Evolutionary conservation across 2,888 invertebrate genomes (phyloP).

Genomic region (Hirtodrosophila trivittata): DNA sequence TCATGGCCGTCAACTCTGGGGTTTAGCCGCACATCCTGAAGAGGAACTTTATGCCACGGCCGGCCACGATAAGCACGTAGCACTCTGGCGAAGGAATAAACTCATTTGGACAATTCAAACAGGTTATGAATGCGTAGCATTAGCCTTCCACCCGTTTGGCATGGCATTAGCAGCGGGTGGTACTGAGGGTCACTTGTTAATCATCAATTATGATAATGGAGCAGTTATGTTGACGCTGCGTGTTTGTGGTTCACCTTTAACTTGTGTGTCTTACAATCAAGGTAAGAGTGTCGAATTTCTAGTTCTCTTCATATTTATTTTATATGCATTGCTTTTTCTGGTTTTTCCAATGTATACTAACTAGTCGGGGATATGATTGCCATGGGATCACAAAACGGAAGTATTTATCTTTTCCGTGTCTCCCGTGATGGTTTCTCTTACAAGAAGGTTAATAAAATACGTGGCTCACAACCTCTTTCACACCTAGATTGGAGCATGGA

Average conservation of each 20-base stretch:
- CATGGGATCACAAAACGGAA: conserved; percentile 95
- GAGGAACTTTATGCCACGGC: conserved; percentile 96
- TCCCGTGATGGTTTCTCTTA: conserved; percentile 95
- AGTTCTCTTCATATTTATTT: too few relatives aligned
- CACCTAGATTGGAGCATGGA: conserved; percentile 97
- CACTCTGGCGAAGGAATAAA: conserved; percentile 95
- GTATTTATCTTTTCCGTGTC: conserved; percentile 91
- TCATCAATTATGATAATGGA: conserved; percentile 94
- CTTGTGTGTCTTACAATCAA: conserved; percentile 94
- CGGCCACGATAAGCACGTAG: conserved; percentile 95
- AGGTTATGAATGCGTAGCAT: conserved; percentile 94
- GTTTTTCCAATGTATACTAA: not conserved
- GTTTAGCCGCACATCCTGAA: conserved; percentile 94
- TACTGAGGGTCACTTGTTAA: conserved; percentile 93
- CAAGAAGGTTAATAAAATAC: conserved; percentile 94
- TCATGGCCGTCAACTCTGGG: conserved; percentile 94
- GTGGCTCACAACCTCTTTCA: conserved; percentile 92
- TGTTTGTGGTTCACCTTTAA: conserved; percentile 94
- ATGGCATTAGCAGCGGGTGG: conserved; percentile 94
- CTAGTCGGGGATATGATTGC: conserved; percentile 94
- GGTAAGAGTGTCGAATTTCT: conserved; percentile 86
- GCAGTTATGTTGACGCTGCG: conserved; percentile 92
- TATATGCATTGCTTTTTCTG: not conserved
- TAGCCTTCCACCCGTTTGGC: conserved; percentile 94
- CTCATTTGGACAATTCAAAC: conserved; percentile 94